These are phyloP conservation scores for Anoplophora glabripennis DNA, from an alignment of 1,140 invertebrate species.

Conservation along the genomic window DNA sequence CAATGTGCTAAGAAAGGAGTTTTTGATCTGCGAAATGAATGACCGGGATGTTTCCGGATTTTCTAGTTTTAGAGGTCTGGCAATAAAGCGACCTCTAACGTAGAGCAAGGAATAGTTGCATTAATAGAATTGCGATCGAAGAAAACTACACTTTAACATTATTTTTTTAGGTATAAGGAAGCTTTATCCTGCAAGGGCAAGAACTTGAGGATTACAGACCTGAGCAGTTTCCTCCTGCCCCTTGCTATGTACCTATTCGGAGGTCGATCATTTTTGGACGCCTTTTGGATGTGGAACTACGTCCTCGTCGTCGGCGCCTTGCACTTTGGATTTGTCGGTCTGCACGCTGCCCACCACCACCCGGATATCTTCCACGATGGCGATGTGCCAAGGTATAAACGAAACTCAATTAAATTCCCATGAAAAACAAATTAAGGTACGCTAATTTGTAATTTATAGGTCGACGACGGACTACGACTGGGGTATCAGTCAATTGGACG, in stretches of 20 bases:
- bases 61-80: too few species aligned
- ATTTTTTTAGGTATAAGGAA: constrained; percentile 17
- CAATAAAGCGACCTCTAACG: too few species aligned
- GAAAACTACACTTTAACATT: too few species aligned
- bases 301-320: constrained; percentile 61
- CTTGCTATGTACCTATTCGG: constrained; percentile 53
- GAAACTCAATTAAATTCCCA: too few species aligned
- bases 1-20: too few species aligned
- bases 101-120: too few species aligned
- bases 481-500: constrained; percentile 74
- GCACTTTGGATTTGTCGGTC: constrained; percentile 62
- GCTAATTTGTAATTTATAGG: constrained; percentile 2
- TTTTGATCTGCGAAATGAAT: too few species aligned
- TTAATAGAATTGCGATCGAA: too few species aligned
- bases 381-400: constrained; percentile 57
- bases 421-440: too few species aligned
- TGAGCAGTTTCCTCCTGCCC: constrained; percentile 56
- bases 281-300: constrained; percentile 57
- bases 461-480: constrained; percentile 56
- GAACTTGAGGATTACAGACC: constrained; percentile 38
- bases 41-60: too few species aligned
- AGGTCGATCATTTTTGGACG: constrained; percentile 39
- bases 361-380: constrained; percentile 82
- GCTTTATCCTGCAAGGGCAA: constrained; percentile 15
- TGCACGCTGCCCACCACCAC: constrained; percentile 80